These are phyloP conservation scores for Tetragonula carbonaria DNA, from an alignment of 2,888 invertebrate genomes.

Conservation along the genomic window DNA sequence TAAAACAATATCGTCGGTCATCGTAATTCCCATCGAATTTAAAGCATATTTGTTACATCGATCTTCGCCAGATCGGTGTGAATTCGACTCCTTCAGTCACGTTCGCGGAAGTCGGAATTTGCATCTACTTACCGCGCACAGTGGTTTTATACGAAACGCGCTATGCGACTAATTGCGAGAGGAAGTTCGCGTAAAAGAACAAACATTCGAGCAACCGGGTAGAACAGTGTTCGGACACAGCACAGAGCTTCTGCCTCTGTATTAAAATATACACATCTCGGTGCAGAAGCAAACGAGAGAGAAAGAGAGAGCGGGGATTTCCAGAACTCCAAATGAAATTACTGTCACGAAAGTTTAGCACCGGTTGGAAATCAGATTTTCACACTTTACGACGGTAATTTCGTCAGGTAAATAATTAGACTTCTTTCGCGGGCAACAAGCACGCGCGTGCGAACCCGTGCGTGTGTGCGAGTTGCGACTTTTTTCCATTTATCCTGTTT, in stretches of 20 bases:
- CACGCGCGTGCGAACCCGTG: neutral
- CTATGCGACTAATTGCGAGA: neutral
- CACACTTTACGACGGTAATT: constrained; percentile 1
- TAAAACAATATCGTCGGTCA: neutral
- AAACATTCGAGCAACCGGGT: neutral
- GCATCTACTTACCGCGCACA: neutral
- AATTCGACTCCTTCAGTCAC: neutral
- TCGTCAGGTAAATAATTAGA: constrained; percentile 12
- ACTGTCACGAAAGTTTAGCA: neutral
- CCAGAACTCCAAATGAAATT: neutral
- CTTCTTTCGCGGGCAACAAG: neutral
- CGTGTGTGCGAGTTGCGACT: neutral
- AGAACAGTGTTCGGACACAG: neutral
- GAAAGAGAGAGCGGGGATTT: neutral
- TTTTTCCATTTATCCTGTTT: constrained; percentile 2
- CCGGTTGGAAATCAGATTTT: neutral
- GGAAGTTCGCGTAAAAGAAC: neutral
- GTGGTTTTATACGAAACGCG: neutral
- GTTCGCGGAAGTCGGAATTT: neutral
- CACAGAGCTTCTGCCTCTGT: neutral
- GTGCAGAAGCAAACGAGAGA: neutral
- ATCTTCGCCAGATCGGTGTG: neutral
- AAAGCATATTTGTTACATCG: neutral
- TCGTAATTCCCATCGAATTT: neutral
- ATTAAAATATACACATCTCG: neutral